phyloP scores from a whole-genome alignment of 2,888 invertebrate genomes.

The Epicampocera succincta region DNA sequence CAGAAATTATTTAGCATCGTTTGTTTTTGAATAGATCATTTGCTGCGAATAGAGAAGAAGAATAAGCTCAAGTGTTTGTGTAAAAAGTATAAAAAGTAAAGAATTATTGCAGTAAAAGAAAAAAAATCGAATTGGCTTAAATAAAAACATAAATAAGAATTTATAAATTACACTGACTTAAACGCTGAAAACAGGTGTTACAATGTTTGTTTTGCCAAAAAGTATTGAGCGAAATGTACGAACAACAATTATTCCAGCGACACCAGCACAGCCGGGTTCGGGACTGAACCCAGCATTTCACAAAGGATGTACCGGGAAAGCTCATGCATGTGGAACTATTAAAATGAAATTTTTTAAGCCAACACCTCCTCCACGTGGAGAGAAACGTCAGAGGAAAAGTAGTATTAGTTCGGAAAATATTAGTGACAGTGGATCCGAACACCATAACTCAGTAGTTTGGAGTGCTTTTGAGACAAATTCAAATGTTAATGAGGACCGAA shows the following conservation, averaged over 20 bases:
- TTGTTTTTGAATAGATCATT: background rate
- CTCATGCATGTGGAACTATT: slow-evolving; percentile 87
- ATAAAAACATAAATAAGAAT: slow-evolving; percentile 12
- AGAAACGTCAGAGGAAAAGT: slow-evolving; percentile 77
- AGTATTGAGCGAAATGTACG: slow-evolving; percentile 81
- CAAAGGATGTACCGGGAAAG: slow-evolving; percentile 88
- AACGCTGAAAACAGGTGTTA: slow-evolving; percentile 27
- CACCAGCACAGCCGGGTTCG: slow-evolving; percentile 75
- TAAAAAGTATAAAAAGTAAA: background rate
- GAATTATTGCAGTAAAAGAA: too few relatives aligned
- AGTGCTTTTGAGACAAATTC: slow-evolving; percentile 20
- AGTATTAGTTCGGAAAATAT: slow-evolving; percentile 81
- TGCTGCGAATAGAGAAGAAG: background rate
- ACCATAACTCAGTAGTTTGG: slow-evolving; percentile 72
- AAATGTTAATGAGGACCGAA: slow-evolving; percentile 28
- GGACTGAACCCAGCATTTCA: slow-evolving; percentile 83
- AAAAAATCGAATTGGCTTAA: background rate
- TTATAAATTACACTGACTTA: slow-evolving; percentile 40
- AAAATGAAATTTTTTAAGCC: slow-evolving; percentile 74
- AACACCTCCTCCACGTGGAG: slow-evolving; percentile 68
- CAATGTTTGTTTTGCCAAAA: slow-evolving; percentile 80
- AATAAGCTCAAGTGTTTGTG: slow-evolving; percentile 1
- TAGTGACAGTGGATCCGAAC: slow-evolving; percentile 80
- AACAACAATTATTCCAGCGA: slow-evolving; percentile 75
- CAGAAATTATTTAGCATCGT: too few relatives aligned